These are phyloP conservation scores for Ophthalmolycus amberensis DNA, from an alignment of 2,113 vertebrate genomes.

Conservation along the genomic window DNA sequence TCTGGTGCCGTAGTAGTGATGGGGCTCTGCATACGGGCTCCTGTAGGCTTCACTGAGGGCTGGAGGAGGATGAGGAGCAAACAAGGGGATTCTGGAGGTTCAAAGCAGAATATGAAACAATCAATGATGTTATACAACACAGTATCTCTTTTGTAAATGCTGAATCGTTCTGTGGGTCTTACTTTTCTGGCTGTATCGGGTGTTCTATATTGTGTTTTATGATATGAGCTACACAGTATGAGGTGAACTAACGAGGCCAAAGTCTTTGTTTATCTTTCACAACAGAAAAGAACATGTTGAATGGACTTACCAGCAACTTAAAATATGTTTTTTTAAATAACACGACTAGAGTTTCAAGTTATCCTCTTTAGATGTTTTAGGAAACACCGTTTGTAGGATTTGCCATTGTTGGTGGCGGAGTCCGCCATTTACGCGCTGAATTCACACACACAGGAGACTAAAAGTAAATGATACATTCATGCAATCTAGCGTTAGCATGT, in stretches of 20 bases:
- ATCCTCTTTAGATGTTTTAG: not conserved
- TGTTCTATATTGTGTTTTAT: not conserved
- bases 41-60: conserved; percentile 79
- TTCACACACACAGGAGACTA: not conserved
- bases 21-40: conserved; percentile 85
- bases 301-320: not conserved
- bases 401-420: not conserved
- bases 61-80: conserved; percentile 82
- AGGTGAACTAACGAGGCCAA: not conserved
- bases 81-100: conserved; percentile 66
- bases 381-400: not conserved
- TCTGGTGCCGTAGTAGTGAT: conserved; percentile 85
- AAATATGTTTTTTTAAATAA: not conserved
- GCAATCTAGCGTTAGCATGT: not conserved
- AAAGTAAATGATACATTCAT: not conserved
- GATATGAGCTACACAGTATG: too few relatives aligned
- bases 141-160: not conserved
- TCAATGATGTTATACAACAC: not conserved
- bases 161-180: not conserved
- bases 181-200: not conserved
- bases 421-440: not conserved
- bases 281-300: too few relatives aligned
- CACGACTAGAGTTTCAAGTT: not conserved
- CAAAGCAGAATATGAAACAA: not conserved
- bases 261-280: not conserved